Percentiles rank a stretch among this genome's conserved stretches.
phyloP scores from a whole-genome alignment of 2,797 vertebrate species.

The Anguilla marmorata region DNA sequence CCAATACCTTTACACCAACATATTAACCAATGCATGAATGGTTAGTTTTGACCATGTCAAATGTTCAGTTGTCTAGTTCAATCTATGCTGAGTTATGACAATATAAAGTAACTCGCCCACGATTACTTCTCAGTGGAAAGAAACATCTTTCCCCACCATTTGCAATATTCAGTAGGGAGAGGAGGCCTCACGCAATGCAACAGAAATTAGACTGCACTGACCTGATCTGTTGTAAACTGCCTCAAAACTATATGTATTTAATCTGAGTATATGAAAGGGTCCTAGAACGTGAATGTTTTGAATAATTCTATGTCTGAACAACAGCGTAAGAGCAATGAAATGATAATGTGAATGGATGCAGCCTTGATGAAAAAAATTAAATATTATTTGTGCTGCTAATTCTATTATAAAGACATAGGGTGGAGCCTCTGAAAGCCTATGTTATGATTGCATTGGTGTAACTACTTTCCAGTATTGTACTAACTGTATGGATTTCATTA shows the following conservation, averaged over 20 bases:
- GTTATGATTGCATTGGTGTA: background rate
- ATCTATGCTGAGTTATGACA: background rate
- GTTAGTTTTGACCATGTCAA: background rate
- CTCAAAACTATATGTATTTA: background rate
- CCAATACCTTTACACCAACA: background rate
- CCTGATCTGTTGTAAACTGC: background rate
- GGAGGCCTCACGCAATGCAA: background rate
- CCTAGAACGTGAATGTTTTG: background rate
- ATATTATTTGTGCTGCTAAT: background rate
- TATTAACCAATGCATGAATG: background rate
- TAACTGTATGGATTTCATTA: background rate
- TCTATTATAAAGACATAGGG: background rate
- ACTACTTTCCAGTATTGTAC: background rate
- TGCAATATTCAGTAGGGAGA: background rate
- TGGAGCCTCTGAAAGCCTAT: background rate
- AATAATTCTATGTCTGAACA: background rate
- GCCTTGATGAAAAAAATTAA: background rate
- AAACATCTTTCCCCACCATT: background rate
- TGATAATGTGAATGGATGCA: background rate
- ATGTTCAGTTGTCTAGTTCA: background rate
- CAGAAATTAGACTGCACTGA: background rate
- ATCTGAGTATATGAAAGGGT: background rate
- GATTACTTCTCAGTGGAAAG: background rate
- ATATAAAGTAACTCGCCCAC: background rate
- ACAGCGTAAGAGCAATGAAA: background rate